Evolutionary conservation across 2,797 vertebrate genomes (phyloP).

Genomic region (Lepilemur ruficaudatus): DNA sequence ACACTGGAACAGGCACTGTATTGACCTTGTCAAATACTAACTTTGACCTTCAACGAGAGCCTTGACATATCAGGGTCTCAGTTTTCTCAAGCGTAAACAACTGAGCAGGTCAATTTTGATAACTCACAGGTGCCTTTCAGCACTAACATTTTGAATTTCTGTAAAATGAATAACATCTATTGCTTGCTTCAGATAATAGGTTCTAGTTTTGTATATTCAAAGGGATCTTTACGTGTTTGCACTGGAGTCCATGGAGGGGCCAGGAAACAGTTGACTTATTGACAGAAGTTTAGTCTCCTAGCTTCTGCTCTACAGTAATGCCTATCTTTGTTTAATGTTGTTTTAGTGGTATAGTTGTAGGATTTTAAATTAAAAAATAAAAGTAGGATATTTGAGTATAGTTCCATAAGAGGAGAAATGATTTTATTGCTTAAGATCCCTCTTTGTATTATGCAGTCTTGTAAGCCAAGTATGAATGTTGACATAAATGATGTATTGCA

Average conservation of each 20-base stretch:
- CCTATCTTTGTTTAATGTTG: neutral
- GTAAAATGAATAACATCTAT: neutral
- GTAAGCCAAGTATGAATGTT: slow-evolving; percentile 46
- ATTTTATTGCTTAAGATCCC: neutral
- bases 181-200: neutral
- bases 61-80: neutral
- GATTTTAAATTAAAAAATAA: slow-evolving; percentile 48
- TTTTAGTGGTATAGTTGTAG: neutral
- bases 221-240: neutral
- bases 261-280: neutral
- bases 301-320: neutral
- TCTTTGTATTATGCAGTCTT: neutral
- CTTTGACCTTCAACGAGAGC: neutral
- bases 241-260: neutral
- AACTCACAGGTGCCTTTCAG: neutral
- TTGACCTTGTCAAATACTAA: neutral
- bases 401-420: neutral
- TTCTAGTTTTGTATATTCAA: neutral
- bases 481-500: slow-evolving; percentile 20
- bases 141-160: neutral
- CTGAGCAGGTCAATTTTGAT: neutral
- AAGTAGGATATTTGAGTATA: neutral
- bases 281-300: neutral
- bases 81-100: neutral
- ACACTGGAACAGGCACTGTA: neutral